These are phyloP conservation scores for Watsonalla binaria DNA, from an alignment of 2,888 invertebrate genomes.

Conservation along the genomic window DNA sequence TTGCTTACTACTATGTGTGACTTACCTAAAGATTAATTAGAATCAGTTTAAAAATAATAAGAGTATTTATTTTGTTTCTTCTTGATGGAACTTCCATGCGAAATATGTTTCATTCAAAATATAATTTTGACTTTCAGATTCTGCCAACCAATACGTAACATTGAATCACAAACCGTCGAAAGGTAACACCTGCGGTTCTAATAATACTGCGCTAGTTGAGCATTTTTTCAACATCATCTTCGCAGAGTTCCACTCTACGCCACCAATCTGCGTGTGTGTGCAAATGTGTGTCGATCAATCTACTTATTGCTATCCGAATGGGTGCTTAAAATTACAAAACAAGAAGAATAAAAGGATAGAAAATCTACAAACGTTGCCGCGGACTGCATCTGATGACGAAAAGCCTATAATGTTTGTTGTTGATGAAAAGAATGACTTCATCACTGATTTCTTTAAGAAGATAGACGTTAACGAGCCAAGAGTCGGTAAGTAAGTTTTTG, in stretches of 20 bases:
- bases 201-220: constrained; percentile 41
- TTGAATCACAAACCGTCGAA: constrained; percentile 14
- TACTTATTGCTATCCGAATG: constrained; percentile 64
- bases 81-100: no score
- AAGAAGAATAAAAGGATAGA: constrained; percentile 18
- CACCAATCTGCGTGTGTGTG: constrained; percentile 60
- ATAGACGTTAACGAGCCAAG: constrained; percentile 23
- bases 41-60: no score
- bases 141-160: constrained; percentile 23
- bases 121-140: constrained; percentile 26
- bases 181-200: constrained; percentile 26
- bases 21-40: no score
- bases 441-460: constrained; percentile 31
- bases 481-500: constrained; percentile 13
- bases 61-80: no score
- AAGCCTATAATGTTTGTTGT: constrained; percentile 36
- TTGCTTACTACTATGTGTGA: no score
- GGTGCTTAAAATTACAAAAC: constrained; percentile 44
- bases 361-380: constrained; percentile 11
- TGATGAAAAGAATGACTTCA: constrained; percentile 36
- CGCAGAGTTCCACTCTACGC: constrained; percentile 49
- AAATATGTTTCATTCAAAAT: no score
- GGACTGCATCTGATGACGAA: constrained; percentile 22
- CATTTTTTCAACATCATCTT: constrained; percentile 63
- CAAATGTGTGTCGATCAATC: constrained; percentile 57